Base-by-base conservation (phyloP, 2,888 invertebrate genomes). In the Pristionchus arcanus region DNA sequence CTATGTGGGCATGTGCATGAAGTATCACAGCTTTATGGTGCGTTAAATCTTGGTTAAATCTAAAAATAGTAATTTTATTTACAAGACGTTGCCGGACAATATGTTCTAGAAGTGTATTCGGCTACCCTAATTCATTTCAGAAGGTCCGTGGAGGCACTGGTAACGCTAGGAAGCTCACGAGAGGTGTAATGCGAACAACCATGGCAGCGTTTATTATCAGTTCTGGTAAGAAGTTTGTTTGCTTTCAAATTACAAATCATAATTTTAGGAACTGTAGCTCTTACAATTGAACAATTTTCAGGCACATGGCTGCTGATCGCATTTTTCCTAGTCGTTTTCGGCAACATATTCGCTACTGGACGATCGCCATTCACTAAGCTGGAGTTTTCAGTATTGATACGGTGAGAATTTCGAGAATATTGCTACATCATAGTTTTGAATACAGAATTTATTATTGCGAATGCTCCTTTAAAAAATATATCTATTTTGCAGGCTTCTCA, bases 21-120 rank as follows among this genome's bases (percentile, higher is more conserved):
- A 81, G 37, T 81, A 53, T 53, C 81, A 53, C 49, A 49, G 49
- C 28, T 81, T 81, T 28, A 15, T 81, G 81, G 81, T 81, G 28
- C n/a, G 49, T 81, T 31, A 5, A 2, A n/a, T 42, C 2, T 68
- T n/a, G n/a, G n/a, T n/a, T n/a, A n/a, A n/a, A n/a, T n/a, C n/a
- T n/a, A n/a, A n/a, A n/a, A n/a, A n/a, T n/a, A n/a, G n/a, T n/a
- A n/a, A n/a, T n/a, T n/a, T n/a, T n/a, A n/a, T n/a, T n/a, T n/a
- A n/a, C n/a, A n/a, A n/a, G n/a, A n/a, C n/a, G n/a, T n/a, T n/a
- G n/a, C n/a, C n/a, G n/a, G n/a, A n/a, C n/a, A n/a, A n/a, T n/a
- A n/a, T n/a, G n/a, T 68, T 71, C 15, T 34, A 15, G 2, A 5
- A 71, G 11, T 71, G 9, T 19, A 71, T 34, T 34, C n/a, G n/a